Percentiles rank a stretch among this genome's conserved stretches.
Evolutionary conservation across 2,888 invertebrate genomes (phyloP).

Genomic region (Tetragonisca angustula): DNA sequence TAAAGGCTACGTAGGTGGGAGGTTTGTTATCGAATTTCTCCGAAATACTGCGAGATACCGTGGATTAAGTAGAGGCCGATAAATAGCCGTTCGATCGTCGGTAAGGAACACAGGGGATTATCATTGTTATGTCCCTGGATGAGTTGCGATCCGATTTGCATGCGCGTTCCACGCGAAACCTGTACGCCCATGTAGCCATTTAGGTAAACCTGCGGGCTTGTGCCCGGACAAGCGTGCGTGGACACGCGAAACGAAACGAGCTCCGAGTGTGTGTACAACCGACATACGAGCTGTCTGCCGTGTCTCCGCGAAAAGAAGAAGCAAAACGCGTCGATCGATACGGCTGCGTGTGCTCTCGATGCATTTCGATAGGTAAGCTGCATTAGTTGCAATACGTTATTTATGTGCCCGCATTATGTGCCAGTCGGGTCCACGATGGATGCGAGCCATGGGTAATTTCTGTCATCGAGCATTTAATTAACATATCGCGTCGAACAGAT

Average conservation of each 20-base stretch:
- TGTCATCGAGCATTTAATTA: constrained; percentile 61
- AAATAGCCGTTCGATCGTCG: neutral
- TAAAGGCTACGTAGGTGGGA: neutral
- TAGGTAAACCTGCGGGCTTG: constrained; percentile 32
- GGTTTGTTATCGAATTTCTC: constrained; percentile 13
- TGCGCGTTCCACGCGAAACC: constrained; percentile 52
- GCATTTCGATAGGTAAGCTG: constrained; percentile 52
- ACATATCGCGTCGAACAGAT: constrained; percentile 52
- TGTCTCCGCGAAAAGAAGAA: constrained; percentile 41
- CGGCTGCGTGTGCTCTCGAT: constrained; percentile 48
- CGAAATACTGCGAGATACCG: constrained; percentile 1
- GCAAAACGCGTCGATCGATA: constrained; percentile 52
- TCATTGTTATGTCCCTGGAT: constrained; percentile 60
- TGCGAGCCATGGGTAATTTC: constrained; percentile 51
- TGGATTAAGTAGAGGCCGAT: neutral
- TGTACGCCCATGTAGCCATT: constrained; percentile 43
- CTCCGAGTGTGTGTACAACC: constrained; percentile 9
- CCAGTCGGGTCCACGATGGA: constrained; percentile 32
- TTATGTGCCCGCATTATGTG: constrained; percentile 41
- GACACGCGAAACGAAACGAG: constrained; percentile 46
- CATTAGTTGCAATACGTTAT: constrained; percentile 56
- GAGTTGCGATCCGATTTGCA: constrained; percentile 57
- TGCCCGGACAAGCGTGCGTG: constrained; percentile 16
- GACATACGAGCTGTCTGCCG: constrained; percentile 20
- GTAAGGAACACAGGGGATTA: constrained; percentile 11